Evolutionary conservation across 2,888 invertebrate species (phyloP).

Genomic region (Marronus borbonicus): DNA sequence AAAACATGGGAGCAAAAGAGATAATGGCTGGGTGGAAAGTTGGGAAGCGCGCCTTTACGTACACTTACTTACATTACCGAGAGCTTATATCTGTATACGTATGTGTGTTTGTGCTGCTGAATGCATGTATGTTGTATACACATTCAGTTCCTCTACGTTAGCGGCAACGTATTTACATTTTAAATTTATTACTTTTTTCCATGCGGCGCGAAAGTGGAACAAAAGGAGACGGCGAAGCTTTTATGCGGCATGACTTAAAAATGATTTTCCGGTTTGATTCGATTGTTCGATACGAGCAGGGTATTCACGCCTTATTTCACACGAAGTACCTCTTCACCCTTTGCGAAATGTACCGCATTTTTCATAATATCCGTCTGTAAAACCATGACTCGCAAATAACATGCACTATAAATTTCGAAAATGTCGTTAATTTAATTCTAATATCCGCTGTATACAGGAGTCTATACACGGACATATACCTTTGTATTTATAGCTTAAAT

Average conservation of each 20-base stretch:
- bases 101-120: conserved; percentile 1
- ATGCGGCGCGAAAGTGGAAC: conserved; percentile 35
- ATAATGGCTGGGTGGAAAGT: conserved; percentile 18
- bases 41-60: conserved; percentile 10
- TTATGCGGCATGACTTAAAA: conserved; percentile 32
- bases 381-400: conserved; percentile 21
- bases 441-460: not conserved
- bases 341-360: not conserved
- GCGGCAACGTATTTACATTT: conserved; percentile 32
- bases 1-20: not conserved
- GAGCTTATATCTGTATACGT: not conserved
- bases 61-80: conserved; percentile 25
- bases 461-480: not conserved
- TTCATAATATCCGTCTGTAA: conserved; percentile 4
- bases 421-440: conserved; percentile 33
- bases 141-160: not conserved
- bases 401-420: conserved; percentile 20
- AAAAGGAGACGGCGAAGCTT: conserved; percentile 21
- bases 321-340: conserved; percentile 10
- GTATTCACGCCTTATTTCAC: conserved; percentile 27
- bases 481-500: not conserved
- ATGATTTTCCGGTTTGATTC: conserved; percentile 39
- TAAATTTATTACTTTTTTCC: conserved; percentile 42
- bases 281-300: conserved; percentile 38
- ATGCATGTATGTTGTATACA: not conserved